Evolutionary conservation across 2,113 vertebrate species (phyloP).

Genomic region (Tricholaema leucomelas): DNA sequence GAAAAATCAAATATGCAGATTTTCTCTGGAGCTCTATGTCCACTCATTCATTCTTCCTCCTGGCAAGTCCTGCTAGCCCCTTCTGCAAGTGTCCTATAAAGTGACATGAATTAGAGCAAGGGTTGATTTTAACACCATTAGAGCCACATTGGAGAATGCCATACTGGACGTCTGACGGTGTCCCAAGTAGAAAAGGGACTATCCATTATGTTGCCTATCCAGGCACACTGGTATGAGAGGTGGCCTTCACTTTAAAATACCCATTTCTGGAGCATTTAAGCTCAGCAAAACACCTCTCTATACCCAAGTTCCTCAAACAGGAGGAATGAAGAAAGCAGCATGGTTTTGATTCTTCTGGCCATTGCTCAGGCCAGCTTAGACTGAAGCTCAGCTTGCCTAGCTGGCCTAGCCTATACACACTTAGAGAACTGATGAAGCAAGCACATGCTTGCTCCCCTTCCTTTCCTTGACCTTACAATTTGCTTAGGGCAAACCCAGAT

Average conservation of each 20-base stretch:
- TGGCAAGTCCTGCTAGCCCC: background rate
- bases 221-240: background rate
- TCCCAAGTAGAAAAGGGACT: background rate
- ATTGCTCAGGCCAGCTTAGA: background rate
- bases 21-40: background rate
- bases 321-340: background rate
- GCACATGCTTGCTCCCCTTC: background rate
- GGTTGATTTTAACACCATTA: background rate
- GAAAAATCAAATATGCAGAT: background rate
- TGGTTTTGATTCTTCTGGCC: background rate
- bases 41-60: background rate
- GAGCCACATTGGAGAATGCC: background rate
- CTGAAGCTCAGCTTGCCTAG: background rate
- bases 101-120: background rate
- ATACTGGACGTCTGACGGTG: background rate
- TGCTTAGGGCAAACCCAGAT: background rate
- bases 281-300: background rate
- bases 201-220: background rate
- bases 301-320: background rate
- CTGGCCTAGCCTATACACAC: rapidly evolving
- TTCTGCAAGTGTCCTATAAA: background rate
- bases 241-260: background rate
- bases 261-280: background rate
- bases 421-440: background rate
- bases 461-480: background rate